Evolutionary conservation across 2,888 invertebrate species (phyloP).

Genomic region (Ectemnius cavifrons): DNA sequence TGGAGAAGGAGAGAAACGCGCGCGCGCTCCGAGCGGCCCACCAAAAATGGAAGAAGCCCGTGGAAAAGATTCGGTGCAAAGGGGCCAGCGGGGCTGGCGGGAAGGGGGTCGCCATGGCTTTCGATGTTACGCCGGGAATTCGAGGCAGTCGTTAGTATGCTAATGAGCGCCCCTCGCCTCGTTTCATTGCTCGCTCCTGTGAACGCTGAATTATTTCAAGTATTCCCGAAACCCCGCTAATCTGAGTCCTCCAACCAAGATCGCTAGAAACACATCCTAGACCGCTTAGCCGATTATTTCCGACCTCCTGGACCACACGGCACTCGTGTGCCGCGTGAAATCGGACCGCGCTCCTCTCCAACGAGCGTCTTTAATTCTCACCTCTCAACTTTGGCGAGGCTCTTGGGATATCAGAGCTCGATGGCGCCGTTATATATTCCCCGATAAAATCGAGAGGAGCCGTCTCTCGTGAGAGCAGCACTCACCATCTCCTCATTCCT

Average conservation of each 20-base stretch:
- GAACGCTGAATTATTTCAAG: conserved; percentile 71
- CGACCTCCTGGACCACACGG: background rate
- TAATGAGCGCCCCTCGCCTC: conserved; percentile 69
- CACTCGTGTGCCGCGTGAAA: conserved; percentile 15
- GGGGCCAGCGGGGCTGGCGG: conserved; percentile 9
- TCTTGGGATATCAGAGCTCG: conserved; percentile 45
- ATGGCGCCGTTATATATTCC: conserved; percentile 59
- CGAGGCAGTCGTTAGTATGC: conserved; percentile 76
- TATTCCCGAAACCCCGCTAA: conserved; percentile 57
- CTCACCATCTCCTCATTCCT: no score
- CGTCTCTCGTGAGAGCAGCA: conserved; percentile 35
- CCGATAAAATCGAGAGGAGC: conserved; percentile 57
- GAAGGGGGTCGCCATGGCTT: conserved; percentile 37
- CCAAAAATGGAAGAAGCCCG: conserved; percentile 57
- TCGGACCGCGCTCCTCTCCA: conserved; percentile 30
- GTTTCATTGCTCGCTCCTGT: conserved; percentile 48
- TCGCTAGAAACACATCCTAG: conserved; percentile 21
- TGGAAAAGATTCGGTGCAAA: conserved; percentile 39
- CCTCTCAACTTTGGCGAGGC: conserved; percentile 54
- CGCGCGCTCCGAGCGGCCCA: conserved; percentile 24
- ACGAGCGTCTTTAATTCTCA: conserved; percentile 57
- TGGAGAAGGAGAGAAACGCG: conserved; percentile 21
- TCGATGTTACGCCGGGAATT: conserved; percentile 70
- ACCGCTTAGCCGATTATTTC: conserved; percentile 1
- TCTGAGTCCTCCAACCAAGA: background rate